Conservation (phyloP, 2,113 vertebrate genomes). For the Rattus norvegicus region GRCr8 NC_086034.1:19116001-19116500, state of each 20-base stretch:
- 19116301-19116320: background rate
- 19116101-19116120: background rate
- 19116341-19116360: background rate
- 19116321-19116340: background rate
- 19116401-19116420: background rate
- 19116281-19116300: background rate
- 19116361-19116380: background rate
- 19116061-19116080: background rate
- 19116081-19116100: background rate
- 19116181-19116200: background rate
- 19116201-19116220: background rate
- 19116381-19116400: background rate
- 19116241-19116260: background rate
- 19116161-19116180: background rate
- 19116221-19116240: background rate
- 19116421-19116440: background rate
- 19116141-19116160: background rate
- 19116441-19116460: background rate
- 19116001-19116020: background rate
- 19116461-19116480: slow-evolving; percentile 38
- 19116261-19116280: background rate
- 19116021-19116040: background rate
- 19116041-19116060: background rate
- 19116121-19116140: background rate
- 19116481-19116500: background rate